Evolutionary conservation across 2,113 vertebrate genomes (phyloP), one percentile per base, ranked within the genome.

Genomic region (Labrus mixtus): DNA sequence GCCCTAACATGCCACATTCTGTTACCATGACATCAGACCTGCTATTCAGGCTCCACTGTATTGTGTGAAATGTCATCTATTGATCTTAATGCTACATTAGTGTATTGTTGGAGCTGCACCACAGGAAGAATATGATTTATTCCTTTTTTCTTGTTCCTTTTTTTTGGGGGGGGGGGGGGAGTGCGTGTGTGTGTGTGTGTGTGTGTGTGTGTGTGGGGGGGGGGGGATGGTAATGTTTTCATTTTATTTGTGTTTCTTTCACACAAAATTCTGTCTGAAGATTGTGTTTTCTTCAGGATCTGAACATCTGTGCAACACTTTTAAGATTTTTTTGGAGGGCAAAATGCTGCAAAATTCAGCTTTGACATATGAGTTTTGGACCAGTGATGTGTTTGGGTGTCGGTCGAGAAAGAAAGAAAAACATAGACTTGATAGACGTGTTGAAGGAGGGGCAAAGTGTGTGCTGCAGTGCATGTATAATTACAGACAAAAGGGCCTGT

Each of bases 11-110:
- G 41, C 57, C 37, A 71, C 59, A 74, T 66, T 82, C 62, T 19
- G 87, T 89, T 82, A 69, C 79, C 87, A 84, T 87, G 84, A 79
- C 81, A 81, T 76, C 73, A 68, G 68, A 73, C 36, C 58, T 0
- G 4, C 59, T 46, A 39, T 65, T 68, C 69, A 81, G 55, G 64
- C 55, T 56, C n/a, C 20, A 68, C 60, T 36, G 59, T 45, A 61
- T 57, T 73, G 64, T 75, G 48, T 73, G 56, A 62, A 81, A 78
- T 79, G 71, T 73, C 71, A 79, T 70, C 68, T 68, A 81, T 76
- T 79, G 83, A 85, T 75, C 70, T 54, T 61, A 71, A 71, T 73
- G 8, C 43, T 53, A 1, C 19, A 48, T 10, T 22, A 64, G 46
- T 23, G 55, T 13, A 67, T 59, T 41, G 74, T 64, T 63, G 39